These are phyloP conservation scores for Pipistrellus kuhlii DNA, from an alignment of 2,797 vertebrate species.

Conservation along the genomic window DNA sequence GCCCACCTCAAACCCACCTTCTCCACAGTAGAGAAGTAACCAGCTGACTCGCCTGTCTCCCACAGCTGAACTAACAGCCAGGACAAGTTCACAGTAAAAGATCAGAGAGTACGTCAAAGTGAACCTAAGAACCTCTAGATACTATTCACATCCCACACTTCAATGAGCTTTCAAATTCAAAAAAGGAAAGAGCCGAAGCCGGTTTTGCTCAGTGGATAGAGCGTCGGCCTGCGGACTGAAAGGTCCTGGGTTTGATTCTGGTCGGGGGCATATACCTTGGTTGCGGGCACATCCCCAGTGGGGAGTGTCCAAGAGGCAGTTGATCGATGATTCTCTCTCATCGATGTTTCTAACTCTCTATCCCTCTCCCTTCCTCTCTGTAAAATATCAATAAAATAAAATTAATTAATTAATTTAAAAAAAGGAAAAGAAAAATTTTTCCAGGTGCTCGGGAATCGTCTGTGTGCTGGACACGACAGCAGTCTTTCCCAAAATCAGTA, in stretches of 20 bases:
- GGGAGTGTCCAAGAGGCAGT: too few relatives aligned
- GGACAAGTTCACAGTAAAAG: neutral
- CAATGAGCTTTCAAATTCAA: constrained; percentile 9
- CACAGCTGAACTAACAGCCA: neutral
- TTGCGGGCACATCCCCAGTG: too few relatives aligned
- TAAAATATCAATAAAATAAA: too few relatives aligned
- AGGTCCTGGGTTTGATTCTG: too few relatives aligned
- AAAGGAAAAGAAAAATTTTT: neutral
- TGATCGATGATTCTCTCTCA: too few relatives aligned
- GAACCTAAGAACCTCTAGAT: neutral
- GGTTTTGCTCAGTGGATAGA: too few relatives aligned
- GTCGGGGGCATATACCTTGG: too few relatives aligned
- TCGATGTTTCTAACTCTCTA: too few relatives aligned
- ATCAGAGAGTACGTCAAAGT: neutral
- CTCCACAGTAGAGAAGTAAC: neutral
- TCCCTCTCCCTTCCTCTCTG: too few relatives aligned
- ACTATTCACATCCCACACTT: neutral
- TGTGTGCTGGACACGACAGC: neutral
- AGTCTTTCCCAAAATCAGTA: neutral
- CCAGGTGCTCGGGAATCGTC: neutral
- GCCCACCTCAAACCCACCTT: neutral
- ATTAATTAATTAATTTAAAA: too few relatives aligned
- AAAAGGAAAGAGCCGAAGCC: neutral
- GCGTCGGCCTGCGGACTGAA: too few relatives aligned
- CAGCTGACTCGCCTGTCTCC: neutral